Percentiles rank a stretch among this genome's conserved stretches.
phyloP scores from a whole-genome alignment of 2,113 vertebrate species.

The Hoplias malabaricus region DNA sequence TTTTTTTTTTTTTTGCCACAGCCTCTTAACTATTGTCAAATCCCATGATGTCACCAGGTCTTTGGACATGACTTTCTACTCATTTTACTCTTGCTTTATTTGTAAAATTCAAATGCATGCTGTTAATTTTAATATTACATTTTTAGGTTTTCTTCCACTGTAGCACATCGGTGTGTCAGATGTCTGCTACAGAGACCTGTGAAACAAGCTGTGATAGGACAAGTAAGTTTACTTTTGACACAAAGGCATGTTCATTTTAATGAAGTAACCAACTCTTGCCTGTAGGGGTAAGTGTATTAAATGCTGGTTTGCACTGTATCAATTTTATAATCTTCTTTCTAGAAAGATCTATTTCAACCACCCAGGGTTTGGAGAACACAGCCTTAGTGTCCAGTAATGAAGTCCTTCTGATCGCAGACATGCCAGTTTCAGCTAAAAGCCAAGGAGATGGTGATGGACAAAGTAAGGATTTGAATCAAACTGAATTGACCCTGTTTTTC shows the following conservation, averaged over 20 bases:
- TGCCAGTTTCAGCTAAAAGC: not conserved
- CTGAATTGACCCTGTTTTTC: not conserved
- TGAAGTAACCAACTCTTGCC: no score
- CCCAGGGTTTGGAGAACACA: slow-evolving; percentile 3
- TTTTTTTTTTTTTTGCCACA: no score
- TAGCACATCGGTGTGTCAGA: slow-evolving; percentile 60
- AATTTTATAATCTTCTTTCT: not conserved
- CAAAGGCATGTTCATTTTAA: no score
- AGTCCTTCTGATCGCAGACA: slow-evolving; percentile 51
- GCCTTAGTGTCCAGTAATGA: slow-evolving; percentile 64
- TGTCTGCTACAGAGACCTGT: slow-evolving; percentile 56
- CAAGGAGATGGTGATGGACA: not conserved
- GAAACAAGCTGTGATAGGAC: slow-evolving; percentile 59
- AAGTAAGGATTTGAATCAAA: not conserved
- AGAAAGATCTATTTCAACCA: slow-evolving; percentile 54
- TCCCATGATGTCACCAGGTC: no score
- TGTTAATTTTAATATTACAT: no score
- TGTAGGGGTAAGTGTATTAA: no score
- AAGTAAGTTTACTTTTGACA: slow-evolving; percentile 61
- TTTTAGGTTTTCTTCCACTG: slow-evolving; percentile 73
- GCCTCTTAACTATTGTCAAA: not conserved
- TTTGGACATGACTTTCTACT: no score
- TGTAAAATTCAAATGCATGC: no score
- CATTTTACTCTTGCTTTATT: no score
- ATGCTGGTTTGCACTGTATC: no score